Conservation (phyloP, 2,113 vertebrate species). For the Takifugu bimaculatus region DNA sequence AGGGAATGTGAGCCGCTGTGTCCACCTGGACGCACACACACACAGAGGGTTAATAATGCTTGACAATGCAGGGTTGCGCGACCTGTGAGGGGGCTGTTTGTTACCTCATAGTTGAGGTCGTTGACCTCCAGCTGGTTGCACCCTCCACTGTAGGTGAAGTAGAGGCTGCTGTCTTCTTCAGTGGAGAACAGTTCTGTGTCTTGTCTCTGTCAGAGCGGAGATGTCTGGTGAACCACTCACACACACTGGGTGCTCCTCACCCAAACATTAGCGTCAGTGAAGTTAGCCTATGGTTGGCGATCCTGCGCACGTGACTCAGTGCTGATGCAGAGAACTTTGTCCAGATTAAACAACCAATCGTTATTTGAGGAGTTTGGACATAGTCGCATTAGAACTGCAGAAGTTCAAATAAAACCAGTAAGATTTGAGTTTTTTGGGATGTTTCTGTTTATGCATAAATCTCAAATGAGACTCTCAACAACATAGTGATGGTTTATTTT, state of each 20-base stretch:
- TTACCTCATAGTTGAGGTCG: conserved; percentile 89
- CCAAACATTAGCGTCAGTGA: neutral
- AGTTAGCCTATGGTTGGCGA: no score
- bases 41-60: neutral
- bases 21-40: conserved; percentile 75
- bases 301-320: no score
- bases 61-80: neutral
- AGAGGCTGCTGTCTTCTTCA: conserved; percentile 91
- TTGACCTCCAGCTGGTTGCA: conserved; percentile 86
- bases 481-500: no score
- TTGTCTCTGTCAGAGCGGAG: conserved; percentile 40
- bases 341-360: no score
- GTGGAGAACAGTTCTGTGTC: conserved; percentile 79
- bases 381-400: no score
- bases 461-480: no score
- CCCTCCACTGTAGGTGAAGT: conserved; percentile 91
- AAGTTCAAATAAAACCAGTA: no score
- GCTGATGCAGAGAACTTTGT: no score
- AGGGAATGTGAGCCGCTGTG: conserved; percentile 84
- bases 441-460: no score
- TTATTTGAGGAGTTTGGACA: no score
- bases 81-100: neutral
- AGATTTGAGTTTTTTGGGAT: no score
- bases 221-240: neutral
- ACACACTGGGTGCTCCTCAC: no score